Base-by-base conservation (phyloP, 2,888 invertebrate species). In the Rugalucina vietnamica region DNA sequence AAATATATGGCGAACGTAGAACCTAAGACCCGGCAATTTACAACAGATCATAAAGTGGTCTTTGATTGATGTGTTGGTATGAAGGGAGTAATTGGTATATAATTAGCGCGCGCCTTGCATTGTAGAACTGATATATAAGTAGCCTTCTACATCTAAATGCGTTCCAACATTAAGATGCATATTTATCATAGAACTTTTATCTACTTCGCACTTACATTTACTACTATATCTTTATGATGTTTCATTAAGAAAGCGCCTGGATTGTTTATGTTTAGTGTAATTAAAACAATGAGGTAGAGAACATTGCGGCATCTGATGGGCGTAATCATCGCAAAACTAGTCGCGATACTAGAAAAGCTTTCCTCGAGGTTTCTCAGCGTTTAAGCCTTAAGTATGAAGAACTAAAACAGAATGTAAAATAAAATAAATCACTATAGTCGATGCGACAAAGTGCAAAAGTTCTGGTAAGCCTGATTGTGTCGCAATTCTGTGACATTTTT, bases 81-180 rank as follows among this genome's bases (percentile, higher is more conserved):
- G 60, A 27, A 27, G 60, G 60, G 60, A 60, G 60, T 60, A 60
- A 60, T 60, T 60, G 60, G 60, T 14, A 65, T 65, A 65, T 65
- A 65, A 65, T 65, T 65, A 65, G 34, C 34, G 65, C 65, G 65
- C 32, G 65, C 65, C 65, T 18, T 14, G 65, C 10, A 65, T 65
- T n/a, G 65, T 34, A n/a, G 65, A 21, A 34, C 21, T 10, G 34
- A 32, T 65, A 65, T 18, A 32, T 34, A 65, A 65, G 65, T 65
- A 65, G 65, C 65, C 65, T n/a, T 34, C 21, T n/a, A 14, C 65
- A 65, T 65, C 34, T 21, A 65, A 65, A 65, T 24, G 65, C 34
- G 34, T 65, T 65, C 12, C 54, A n/a, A n/a, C 43, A 18, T 43
- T 43, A 43, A 4, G 65, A 65, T 65, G 65, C 65, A 65, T 65